Evolutionary conservation across 2,113 vertebrate genomes (phyloP), one percentile per base, ranked within the genome.

Genomic region (Nannobrachium achirus): DNA sequence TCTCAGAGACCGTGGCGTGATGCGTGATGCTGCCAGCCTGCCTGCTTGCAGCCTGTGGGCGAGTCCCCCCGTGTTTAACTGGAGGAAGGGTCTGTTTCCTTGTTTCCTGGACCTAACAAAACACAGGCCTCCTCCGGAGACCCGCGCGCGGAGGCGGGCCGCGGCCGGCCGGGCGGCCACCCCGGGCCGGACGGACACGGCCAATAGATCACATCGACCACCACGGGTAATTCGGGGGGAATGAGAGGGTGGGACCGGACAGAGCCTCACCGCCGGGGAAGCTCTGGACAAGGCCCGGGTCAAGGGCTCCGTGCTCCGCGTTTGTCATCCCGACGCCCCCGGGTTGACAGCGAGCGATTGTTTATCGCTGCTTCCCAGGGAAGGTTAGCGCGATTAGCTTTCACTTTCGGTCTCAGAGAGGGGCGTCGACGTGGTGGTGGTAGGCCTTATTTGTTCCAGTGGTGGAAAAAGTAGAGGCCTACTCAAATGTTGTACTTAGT

Each of bases 1-100:
- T 88, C 80, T 33, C 25, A 33, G 53, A 73, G 83, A 91, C 89
- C 85, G 83, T 87, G n/a, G 83, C 89, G 87, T 74, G 56, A n/a
- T n/a, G 88, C 91, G 88, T 90, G 92, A 90, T 86, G 92, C 85
- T 69, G 85, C 75, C 58, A 48, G 61, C 65, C 20, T 33, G 25
- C 25, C 25, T 33, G 25, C 25, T 5, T 33, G 25, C 25, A 25
- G 56, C 66, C 90, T 89, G 91, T 89, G 91, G 91, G 91, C 90
- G 88, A 91, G 89, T 40, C 92, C 45, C 82, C 25, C 78, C 90
- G 82, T 97, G 96, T 98, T 97, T 96, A 96, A 93, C 91, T 90
- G 93, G 94, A 96, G 95, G 96, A 98, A 98, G 94, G 94, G 94
- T 92, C 95, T 96, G 96, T 96, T 97, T 98, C 96, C 96, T 95